Base-by-base conservation (phyloP, 2,888 invertebrate species). In the Pogonocherus hispidulus region DNA sequence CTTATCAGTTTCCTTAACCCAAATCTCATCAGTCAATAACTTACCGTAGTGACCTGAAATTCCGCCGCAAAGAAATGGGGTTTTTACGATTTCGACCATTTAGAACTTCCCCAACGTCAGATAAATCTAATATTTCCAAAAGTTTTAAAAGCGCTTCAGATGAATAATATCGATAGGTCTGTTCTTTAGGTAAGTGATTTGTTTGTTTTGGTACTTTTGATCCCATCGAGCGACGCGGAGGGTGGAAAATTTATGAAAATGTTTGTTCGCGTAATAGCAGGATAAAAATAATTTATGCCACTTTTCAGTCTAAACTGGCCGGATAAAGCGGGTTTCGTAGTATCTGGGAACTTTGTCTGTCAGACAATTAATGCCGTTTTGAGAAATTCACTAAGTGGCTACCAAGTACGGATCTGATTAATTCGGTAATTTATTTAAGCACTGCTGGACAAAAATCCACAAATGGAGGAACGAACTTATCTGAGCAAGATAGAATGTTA, bases 121-220 rank as follows among this genome's bases (percentile, higher is more conserved):
- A 69, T 63, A 69, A 66, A 69, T 66, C 69, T 63, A 57, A 66
- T 69, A 69, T 69, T 66, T 63, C 59, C 27, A 22, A 55, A 69
- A 69, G 47, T 69, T 69, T 60, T 51, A 66, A 66, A 54, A 69
- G 59, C 60, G 55, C 62, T 23, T 35, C 63, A 56, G 47, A 71
- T 63, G 67, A 67, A 67, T 67, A 65, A 59, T 64, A 59, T 47
- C 57, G 67, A 56, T 23, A 37, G 23, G 19, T 16, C 51, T 23
- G 56, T 41, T 62, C 67, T 63, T 71, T 60, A 67, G 64, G 62
- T 70, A 71, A 62, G 64, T 69, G 71, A 71, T 71, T 71, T 71
- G 71, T 71, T 71, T 71, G 71, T 69, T 71, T 71, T 63, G 68
- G 69, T 70, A 63, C 56, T 46, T 51, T 46, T 32, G 59, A 47